These are phyloP conservation scores for Carduelis carduelis DNA, from an alignment of 2,797 vertebrate genomes.

Conservation along the genomic window DNA sequence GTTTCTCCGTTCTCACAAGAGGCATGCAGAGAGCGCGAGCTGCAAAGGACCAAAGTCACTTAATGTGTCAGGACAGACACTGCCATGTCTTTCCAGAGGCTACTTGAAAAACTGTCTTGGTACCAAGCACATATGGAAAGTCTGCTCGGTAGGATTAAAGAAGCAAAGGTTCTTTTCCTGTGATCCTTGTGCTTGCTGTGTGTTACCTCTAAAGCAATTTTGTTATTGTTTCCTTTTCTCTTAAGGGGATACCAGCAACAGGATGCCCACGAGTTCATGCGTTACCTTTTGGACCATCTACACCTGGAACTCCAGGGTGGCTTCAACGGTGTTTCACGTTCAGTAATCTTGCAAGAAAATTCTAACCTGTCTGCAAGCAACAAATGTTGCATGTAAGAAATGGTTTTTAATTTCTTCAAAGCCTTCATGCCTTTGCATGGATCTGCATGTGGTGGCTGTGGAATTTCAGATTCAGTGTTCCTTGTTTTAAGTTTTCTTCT, in stretches of 20 bases:
- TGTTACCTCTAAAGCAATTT: background rate
- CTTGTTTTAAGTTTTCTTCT: background rate
- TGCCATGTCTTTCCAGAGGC: background rate
- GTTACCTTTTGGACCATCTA: slow-evolving; percentile 96
- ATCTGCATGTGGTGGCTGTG: background rate
- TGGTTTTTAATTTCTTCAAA: background rate
- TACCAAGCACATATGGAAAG: background rate
- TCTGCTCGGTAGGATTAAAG: background rate
- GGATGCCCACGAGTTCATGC: slow-evolving; percentile 99
- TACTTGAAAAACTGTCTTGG: background rate
- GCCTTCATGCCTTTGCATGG: background rate
- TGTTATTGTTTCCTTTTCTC: background rate
- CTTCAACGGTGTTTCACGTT: slow-evolving; percentile 83
- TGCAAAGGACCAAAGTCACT: background rate
- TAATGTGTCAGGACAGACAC: background rate
- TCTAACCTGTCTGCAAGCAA: slow-evolving; percentile 79
- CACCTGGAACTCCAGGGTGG: slow-evolving; percentile 93
- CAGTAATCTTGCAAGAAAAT: slow-evolving; percentile 80
- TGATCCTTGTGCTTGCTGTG: background rate
- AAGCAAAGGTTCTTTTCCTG: background rate
- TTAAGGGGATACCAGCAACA: slow-evolving; percentile 97
- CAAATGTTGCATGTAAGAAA: slow-evolving; percentile 91
- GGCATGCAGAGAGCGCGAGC: accelerated
- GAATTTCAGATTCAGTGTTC: background rate
- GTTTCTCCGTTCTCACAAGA: background rate